phyloP scores from a whole-genome alignment of 2,888 invertebrate genomes.

The Hedychridium roseum region DNA sequence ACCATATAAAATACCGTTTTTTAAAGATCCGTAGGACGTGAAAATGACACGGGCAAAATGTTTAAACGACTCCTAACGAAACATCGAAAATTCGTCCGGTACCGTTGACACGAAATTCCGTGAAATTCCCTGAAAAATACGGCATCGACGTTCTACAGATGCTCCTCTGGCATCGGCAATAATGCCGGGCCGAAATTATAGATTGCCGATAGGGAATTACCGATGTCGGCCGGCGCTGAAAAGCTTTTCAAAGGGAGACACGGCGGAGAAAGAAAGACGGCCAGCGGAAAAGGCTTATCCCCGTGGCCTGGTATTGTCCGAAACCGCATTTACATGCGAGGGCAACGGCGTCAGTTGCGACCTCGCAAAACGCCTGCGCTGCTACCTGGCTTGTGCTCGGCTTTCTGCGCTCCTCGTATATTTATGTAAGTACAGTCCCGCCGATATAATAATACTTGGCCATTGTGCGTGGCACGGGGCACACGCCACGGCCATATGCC shows the following conservation, averaged over 20 bases:
- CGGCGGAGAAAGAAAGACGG: conserved; percentile 19
- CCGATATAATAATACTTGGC: conserved; percentile 43
- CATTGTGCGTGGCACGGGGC: conserved; percentile 47
- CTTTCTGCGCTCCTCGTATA: conserved; percentile 33
- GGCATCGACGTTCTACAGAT: no score
- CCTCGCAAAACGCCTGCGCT: conserved; percentile 30
- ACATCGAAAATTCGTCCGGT: no score
- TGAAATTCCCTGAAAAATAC: no score
- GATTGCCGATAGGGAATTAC: conserved; percentile 52
- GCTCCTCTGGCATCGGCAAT: conserved; percentile 43
- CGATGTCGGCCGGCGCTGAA: conserved; percentile 37
- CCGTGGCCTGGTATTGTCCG: conserved; percentile 48
- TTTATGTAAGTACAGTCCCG: conserved; percentile 49
- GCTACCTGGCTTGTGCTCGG: conserved; percentile 45
- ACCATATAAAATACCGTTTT: no score
- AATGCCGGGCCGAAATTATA: conserved; percentile 55
- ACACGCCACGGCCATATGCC: conserved; percentile 57
- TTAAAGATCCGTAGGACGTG: no score
- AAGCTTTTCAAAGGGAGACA: conserved; percentile 19
- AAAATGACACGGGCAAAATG: no score
- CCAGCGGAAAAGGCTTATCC: conserved; percentile 27
- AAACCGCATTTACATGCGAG: conserved; percentile 51
- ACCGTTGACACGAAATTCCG: no score
- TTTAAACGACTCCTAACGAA: no score
- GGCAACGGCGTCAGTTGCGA: conserved; percentile 52